These are phyloP conservation scores for Aleiodes alternator DNA, from an alignment of 2,888 invertebrate species.

Conservation along the genomic window DNA sequence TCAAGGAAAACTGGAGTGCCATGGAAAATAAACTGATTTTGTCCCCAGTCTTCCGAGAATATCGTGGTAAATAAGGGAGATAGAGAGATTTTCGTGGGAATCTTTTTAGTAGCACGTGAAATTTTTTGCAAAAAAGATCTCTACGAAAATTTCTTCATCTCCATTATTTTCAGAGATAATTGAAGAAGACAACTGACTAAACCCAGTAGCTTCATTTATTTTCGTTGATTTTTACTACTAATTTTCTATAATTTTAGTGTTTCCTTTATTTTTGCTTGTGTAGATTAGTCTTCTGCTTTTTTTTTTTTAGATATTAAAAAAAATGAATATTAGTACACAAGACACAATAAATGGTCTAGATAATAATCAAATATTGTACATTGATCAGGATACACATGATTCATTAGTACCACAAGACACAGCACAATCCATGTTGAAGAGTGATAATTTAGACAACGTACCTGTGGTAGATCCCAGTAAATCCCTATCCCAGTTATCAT, in stretches of 20 bases:
- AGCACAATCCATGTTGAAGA: slow-evolving; percentile 24
- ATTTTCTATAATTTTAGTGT: neutral
- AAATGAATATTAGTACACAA: slow-evolving; percentile 20
- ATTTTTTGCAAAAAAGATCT: neutral
- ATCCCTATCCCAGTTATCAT: slow-evolving; percentile 20
- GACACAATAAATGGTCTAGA: slow-evolving; percentile 4
- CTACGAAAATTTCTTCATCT: neutral
- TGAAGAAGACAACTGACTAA: neutral
- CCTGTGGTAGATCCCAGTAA: slow-evolving; percentile 27
- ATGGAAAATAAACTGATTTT: neutral
- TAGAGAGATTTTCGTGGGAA: too few relatives aligned
- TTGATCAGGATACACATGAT: slow-evolving; percentile 36
- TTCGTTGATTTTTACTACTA: neutral
- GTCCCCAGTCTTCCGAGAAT: too few relatives aligned
- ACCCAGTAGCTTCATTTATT: neutral
- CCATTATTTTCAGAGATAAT: neutral
- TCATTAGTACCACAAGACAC: neutral
- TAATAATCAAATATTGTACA: slow-evolving; percentile 28
- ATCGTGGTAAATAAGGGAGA: too few relatives aligned
- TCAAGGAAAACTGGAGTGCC: neutral
- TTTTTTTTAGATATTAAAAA: slow-evolving; percentile 14
- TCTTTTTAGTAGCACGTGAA: too few relatives aligned
- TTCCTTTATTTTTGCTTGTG: slow-evolving; percentile 6
- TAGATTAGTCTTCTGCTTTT: neutral
- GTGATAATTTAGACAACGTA: slow-evolving; percentile 11